A percentile compares a stretch with the other conserved stretches of the same genome.
Evolutionary conservation across 1,140 invertebrate species (phyloP).

Genomic region (Mylabris phalerata): DNA sequence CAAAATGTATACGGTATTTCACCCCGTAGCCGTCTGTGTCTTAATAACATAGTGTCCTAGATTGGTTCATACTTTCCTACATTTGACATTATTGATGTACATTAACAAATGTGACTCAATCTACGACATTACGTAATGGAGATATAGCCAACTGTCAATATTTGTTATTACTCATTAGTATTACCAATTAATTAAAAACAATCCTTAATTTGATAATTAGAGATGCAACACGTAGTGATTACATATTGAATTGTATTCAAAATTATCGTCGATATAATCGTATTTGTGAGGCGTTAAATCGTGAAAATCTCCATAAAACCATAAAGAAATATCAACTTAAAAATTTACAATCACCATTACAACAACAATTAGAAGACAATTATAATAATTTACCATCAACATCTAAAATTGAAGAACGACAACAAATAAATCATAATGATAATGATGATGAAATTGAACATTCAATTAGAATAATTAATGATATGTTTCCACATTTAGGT

Average conservation of each 20-base stretch:
- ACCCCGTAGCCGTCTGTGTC: no score
- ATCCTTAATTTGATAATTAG: slow-evolving; percentile 8
- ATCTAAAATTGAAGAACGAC: background rate
- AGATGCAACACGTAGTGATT: slow-evolving; percentile 37
- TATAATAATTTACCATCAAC: background rate
- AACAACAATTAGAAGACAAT: background rate
- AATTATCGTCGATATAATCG: slow-evolving; percentile 23
- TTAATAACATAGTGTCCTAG: no score
- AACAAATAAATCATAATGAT: background rate
- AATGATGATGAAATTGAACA: slow-evolving; percentile 44
- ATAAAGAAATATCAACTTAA: background rate
- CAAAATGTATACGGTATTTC: no score
- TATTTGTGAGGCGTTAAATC: background rate
- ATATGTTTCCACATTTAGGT: slow-evolving; percentile 73
- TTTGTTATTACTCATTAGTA: no score
- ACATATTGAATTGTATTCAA: slow-evolving; percentile 32
- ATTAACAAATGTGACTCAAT: no score
- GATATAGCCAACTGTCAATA: no score
- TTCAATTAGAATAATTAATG: slow-evolving; percentile 62
- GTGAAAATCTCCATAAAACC: background rate
- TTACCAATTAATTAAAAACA: background rate
- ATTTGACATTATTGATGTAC: no score
- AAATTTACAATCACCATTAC: background rate
- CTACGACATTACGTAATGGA: no score
- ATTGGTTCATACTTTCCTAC: no score